Conservation (phyloP, 2,888 invertebrate species). For the Didymodactylos carnosus region DNA sequence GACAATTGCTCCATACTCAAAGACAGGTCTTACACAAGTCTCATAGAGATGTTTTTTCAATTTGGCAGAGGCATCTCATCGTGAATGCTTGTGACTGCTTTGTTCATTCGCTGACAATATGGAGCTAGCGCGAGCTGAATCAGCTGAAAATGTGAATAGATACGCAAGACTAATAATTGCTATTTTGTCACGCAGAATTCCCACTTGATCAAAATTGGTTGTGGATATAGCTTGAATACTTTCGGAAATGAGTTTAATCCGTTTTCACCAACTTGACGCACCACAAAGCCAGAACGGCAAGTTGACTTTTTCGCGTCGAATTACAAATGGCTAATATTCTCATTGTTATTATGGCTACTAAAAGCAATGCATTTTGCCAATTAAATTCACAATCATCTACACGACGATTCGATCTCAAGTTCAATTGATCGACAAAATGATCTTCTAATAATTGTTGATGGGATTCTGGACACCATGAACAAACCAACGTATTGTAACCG, state of each 20-base stretch:
- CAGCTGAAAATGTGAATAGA: neutral
- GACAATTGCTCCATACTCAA: no score
- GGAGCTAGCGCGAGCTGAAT: neutral
- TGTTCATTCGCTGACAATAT: neutral
- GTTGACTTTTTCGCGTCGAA: neutral
- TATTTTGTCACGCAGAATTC: neutral
- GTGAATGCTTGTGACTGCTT: no score
- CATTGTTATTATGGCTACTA: neutral
- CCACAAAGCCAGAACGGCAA: neutral
- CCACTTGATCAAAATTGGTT: neutral
- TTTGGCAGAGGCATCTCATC: no score
- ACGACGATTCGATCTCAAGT: no score
- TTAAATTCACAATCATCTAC: constrained; percentile 22
- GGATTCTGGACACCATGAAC: neutral
- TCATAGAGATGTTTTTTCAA: no score
- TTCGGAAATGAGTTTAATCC: neutral
- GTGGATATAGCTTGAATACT: neutral
- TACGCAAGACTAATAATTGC: neutral
- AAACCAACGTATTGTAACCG: neutral
- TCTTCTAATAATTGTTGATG: neutral
- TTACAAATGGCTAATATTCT: neutral
- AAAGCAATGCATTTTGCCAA: neutral
- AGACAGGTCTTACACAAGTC: no score
- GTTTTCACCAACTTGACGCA: no score
- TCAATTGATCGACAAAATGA: neutral